Conservation (phyloP, 2,797 vertebrate genomes). For the Alosa sapidissima region DNA sequence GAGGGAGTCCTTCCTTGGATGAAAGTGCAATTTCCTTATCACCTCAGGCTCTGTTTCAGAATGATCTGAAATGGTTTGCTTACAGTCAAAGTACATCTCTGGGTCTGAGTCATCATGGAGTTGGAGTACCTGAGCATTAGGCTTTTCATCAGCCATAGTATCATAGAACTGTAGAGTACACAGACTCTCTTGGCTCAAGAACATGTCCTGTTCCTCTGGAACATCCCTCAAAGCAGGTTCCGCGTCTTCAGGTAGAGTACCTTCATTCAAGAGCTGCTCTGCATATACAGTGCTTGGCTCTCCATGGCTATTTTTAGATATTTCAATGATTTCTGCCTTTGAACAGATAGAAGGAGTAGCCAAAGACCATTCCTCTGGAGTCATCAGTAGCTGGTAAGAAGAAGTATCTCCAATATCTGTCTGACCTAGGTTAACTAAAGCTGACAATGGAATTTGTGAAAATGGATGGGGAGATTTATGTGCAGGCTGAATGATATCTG, state of each 20-base stretch:
- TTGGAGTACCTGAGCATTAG: constrained; percentile 37
- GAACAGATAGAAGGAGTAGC: background rate
- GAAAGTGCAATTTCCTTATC: constrained; percentile 21
- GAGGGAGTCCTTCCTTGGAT: background rate
- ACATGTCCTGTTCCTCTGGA: background rate
- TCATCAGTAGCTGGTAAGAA: background rate
- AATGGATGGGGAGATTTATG: background rate
- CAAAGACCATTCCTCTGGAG: background rate
- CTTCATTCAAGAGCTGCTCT: background rate
- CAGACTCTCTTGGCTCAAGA: background rate
- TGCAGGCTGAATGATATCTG: background rate
- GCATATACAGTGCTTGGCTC: background rate
- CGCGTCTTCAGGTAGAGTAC: background rate
- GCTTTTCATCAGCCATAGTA: constrained; percentile 44
- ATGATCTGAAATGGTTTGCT: constrained; percentile 61
- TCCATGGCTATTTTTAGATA: constrained; percentile 5
- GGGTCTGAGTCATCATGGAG: constrained; percentile 60
- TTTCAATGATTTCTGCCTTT: background rate
- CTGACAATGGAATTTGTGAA: background rate
- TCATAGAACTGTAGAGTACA: background rate
- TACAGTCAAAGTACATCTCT: constrained; percentile 72
- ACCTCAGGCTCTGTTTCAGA: constrained; percentile 66
- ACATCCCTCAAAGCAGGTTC: background rate
- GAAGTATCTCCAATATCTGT: background rate
- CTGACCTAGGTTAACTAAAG: background rate